These are phyloP conservation scores for Paramormyrops kingsleyae DNA, from an alignment of 2,113 vertebrate species.

Conservation along the genomic window DNA sequence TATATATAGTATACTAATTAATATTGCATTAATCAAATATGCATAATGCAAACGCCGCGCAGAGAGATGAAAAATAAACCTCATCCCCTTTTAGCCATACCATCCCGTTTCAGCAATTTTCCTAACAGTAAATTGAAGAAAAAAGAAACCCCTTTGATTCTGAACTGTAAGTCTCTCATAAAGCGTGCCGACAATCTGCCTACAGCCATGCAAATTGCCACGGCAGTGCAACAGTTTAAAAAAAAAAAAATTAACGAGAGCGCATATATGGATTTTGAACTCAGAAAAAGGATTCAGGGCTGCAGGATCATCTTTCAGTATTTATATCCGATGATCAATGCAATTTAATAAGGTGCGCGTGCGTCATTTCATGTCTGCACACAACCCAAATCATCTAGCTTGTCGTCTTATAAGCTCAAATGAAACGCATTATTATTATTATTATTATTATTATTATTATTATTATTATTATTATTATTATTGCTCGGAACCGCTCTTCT, in stretches of 20 bases:
- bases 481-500: background rate
- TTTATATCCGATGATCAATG: background rate
- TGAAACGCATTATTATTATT: background rate
- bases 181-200: background rate
- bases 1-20: background rate
- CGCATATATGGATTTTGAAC: background rate
- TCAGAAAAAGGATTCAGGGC: background rate
- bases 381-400: background rate
- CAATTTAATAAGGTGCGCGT: background rate
- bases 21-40: background rate
- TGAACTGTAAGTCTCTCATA: background rate
- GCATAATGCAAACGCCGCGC: background rate
- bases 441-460: too few species aligned
- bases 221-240: background rate
- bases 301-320: background rate
- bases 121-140: background rate
- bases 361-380: background rate
- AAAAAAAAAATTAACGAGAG: background rate
- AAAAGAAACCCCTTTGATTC: background rate
- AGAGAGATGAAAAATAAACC: background rate
- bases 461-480: slow-evolving; percentile 8
- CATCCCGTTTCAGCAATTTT: background rate
- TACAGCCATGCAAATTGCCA: background rate
- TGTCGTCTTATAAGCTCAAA: background rate
- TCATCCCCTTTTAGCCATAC: background rate